Evolutionary conservation across 2,797 vertebrate genomes (phyloP), one percentile per base, ranked within the genome.

Genomic region (Microhierax caerulescens): DNA sequence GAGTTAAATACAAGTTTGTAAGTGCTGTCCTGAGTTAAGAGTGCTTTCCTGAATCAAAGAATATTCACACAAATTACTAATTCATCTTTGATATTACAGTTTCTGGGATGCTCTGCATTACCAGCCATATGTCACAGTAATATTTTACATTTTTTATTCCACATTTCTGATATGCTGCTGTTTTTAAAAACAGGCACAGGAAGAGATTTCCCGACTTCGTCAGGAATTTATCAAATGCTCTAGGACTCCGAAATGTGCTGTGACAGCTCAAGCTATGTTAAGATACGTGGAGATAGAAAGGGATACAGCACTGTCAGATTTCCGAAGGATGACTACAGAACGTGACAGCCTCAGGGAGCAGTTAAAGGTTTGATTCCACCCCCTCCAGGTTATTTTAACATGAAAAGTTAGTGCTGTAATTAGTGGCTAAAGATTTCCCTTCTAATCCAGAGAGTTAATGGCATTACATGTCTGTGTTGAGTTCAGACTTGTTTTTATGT

Each of bases 301-400:
- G 79, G 98, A 98, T 72, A 96, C 97, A 78, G 98, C 98, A 39
- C 96, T 97, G 72, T 97, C 97, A 32, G 98, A 98, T 85, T 97
- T 99, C 74, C 93, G 92, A 70, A 98, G 97, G 92, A 98, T 98
- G 98, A 96, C 97, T 87, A 98, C 97, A 32, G 98, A 98, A 95
- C 82, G 90, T 65, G 98, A 98, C 80, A 98, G 98, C 89, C 97
- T 99, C 81, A 97, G 97, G 91, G 98, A 98, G 92, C 98, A 98
- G 92, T 96, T 99, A 81, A 98, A 98, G 98, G 98, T 99, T 83
- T 86, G 93, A 64, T 83, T 88, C 75, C 88, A 47, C 80, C 30
- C 34, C 24, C 11, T 30, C n/a, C 32, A 25, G 11, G 21, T 80
- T 87, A 61, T 78, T 86, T 78, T 85, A 82, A 68, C 13, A 27